Base-by-base conservation (phyloP, 2,888 invertebrate genomes). In the Muschampia staudingeri region DNA sequence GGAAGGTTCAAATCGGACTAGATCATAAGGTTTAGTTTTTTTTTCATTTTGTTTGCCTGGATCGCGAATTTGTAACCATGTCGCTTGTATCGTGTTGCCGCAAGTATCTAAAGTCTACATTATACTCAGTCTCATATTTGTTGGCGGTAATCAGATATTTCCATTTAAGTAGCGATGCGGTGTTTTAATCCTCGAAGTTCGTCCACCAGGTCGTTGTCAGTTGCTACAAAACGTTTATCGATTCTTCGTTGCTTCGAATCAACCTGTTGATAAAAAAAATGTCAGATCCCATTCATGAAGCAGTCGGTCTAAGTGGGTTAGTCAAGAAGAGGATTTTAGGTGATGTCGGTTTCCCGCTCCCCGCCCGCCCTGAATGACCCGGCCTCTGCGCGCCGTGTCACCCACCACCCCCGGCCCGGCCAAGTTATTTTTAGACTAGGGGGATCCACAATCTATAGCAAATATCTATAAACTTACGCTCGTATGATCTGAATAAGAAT, bases 101-200 rank as follows among this genome's bases (percentile, higher is more conserved):
- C 93, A 91, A 91, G 90, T 94, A 94, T 92, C 88, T 91, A 90
- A 92, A 94, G 87, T 94, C 94, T 96, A 96, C 93, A 92, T 94
- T 94, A 93, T 96, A 95, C 92, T 97, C 96, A 97, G 96, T 97
- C 96, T 97, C 96, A 96, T 96, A 91, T 92, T 94, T 92, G 94
- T 96, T 96, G 95, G 96, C 95, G 94, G 91, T 93, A 89, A 88
- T 92, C 93, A 87, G 92, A 88, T 88, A 90, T 88, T 87, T 91
- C 86, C 87, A 89, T 92, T 97, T 97, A 97, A 91, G 97, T 97
- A 76, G 96, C 93, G 86, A 97, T 97, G 90, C 95, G 96, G 91
- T 97, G 97, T 93, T 98, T 98, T 79, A 98, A 95, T 78, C 97
- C 97, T 87, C 97, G 97, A 78, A 98, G 96, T 93, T 98, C 98